Conservation (phyloP, 2,113 vertebrate species). For the Epinephelus moara region DNA sequence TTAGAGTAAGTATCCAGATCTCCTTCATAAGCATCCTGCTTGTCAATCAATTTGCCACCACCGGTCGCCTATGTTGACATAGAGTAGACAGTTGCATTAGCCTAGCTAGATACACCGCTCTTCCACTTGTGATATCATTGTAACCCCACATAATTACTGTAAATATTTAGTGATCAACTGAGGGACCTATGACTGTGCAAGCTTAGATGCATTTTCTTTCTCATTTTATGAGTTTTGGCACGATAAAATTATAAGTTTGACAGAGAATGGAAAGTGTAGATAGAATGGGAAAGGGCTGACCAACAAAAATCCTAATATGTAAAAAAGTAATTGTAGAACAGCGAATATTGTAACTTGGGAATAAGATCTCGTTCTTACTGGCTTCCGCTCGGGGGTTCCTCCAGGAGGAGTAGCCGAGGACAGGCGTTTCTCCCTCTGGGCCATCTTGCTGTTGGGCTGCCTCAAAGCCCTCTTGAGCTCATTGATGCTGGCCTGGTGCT, state of each 20-base stretch:
- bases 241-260: not conserved
- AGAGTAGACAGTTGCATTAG: conserved; percentile 95
- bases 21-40: conserved; percentile 89
- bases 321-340: not conserved
- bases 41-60: conserved; percentile 97
- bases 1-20: conserved; percentile 84
- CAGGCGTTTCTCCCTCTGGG: conserved; percentile 92
- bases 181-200: not conserved
- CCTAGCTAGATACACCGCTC: conserved; percentile 62
- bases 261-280: conserved; percentile 1
- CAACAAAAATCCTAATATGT: not conserved
- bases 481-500: conserved; percentile 99
- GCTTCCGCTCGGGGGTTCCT: conserved; percentile 91
- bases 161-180: conserved; percentile 1
- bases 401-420: conserved; percentile 89
- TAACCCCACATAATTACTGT: conserved; percentile 12
- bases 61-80: conserved; percentile 97
- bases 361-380: conserved; percentile 73
- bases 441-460: conserved; percentile 98
- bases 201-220: not conserved
- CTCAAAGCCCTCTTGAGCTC: conserved; percentile 97
- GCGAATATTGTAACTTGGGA: not conserved
- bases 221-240: conserved; percentile 3
- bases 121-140: conserved; percentile 34
- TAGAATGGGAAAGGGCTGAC: not conserved